Conservation (phyloP, 2,888 invertebrate species). For the Hermaeophaga mercurialis region DNA sequence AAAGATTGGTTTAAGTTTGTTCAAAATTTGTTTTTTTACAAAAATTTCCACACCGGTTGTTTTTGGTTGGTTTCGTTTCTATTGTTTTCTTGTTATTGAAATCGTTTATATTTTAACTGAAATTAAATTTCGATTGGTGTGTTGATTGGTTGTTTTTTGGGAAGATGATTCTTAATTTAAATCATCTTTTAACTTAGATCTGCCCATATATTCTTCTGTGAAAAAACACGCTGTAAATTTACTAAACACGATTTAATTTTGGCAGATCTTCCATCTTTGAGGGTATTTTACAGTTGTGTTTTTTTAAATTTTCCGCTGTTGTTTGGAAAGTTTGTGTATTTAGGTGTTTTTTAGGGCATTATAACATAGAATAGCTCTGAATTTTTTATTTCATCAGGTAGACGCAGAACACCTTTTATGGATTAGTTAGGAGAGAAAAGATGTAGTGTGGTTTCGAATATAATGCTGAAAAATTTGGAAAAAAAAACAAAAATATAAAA, state of each 20-base stretch:
- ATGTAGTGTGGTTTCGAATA: slow-evolving; percentile 20
- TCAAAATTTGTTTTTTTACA: slow-evolving; percentile 4
- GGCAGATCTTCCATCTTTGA: slow-evolving; percentile 34
- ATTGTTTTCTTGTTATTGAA: slow-evolving; percentile 29
- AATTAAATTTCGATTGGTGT: slow-evolving; percentile 27
- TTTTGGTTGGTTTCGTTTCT: slow-evolving; percentile 22
- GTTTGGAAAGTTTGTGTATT: slow-evolving; percentile 26
- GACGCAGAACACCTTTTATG: slow-evolving; percentile 28
- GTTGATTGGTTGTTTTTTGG: slow-evolving; percentile 16
- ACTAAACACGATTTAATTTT: slow-evolving; percentile 17
- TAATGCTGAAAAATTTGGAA: slow-evolving; percentile 10
- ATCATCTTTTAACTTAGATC: slow-evolving; percentile 29
- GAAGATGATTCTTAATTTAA: slow-evolving; percentile 20
- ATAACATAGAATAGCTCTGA: slow-evolving; percentile 28
- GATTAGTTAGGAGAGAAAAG: slow-evolving; percentile 10
- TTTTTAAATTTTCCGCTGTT: slow-evolving; percentile 31
- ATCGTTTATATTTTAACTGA: slow-evolving; percentile 25
- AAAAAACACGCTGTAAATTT: slow-evolving; percentile 37
- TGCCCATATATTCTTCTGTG: slow-evolving; percentile 25
- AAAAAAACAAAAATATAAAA: slow-evolving; percentile 22
- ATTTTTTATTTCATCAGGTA: slow-evolving; percentile 24
- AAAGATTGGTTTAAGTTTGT: slow-evolving; percentile 5
- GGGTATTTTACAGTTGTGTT: slow-evolving; percentile 36
- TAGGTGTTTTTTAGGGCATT: slow-evolving; percentile 29
- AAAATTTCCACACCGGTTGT: slow-evolving; percentile 24